These are phyloP conservation scores for Stegophylla sp. DNA, from an alignment of 2,888 invertebrate species.

Conservation along the genomic window DNA sequence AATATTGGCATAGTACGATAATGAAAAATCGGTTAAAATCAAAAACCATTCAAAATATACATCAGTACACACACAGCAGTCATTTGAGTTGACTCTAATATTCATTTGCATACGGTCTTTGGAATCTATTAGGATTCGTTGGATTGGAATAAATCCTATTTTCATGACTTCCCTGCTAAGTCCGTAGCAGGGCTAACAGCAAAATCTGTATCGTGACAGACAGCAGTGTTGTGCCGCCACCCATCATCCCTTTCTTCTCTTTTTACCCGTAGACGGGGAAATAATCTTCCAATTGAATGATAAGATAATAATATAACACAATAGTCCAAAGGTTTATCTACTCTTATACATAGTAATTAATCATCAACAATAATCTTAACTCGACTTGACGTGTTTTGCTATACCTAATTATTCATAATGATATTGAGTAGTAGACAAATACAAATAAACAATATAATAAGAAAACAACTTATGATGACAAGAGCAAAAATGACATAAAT, in stretches of 20 bases:
- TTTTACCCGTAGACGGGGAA: background rate
- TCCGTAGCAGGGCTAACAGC: background rate
- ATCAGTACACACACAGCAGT: background rate
- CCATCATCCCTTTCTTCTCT: background rate
- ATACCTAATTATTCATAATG: background rate
- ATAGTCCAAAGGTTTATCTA: slow-evolving; percentile 35
- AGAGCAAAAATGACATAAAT: background rate
- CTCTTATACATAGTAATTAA: slow-evolving; percentile 26
- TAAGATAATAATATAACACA: slow-evolving; percentile 42
- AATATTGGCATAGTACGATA: background rate
- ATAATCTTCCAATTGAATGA: slow-evolving; percentile 17
- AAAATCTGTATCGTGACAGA: background rate
- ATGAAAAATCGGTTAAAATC: slow-evolving; percentile 51
- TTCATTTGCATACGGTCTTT: slow-evolving; percentile 45
- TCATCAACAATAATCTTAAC: slow-evolving; percentile 14
- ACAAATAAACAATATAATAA: background rate
- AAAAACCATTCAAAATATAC: slow-evolving; percentile 39
- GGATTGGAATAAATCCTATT: slow-evolving; percentile 52
- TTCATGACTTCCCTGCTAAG: slow-evolving; percentile 17
- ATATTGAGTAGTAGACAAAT: slow-evolving; percentile 12
- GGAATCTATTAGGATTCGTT: slow-evolving; percentile 39
- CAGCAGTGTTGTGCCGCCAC: background rate
- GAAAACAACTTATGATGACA: too few relatives aligned
- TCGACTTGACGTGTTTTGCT: background rate
- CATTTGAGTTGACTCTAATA: slow-evolving; percentile 33